Conservation (phyloP, 2,797 vertebrate genomes). For the Molossus molossus region DNA sequence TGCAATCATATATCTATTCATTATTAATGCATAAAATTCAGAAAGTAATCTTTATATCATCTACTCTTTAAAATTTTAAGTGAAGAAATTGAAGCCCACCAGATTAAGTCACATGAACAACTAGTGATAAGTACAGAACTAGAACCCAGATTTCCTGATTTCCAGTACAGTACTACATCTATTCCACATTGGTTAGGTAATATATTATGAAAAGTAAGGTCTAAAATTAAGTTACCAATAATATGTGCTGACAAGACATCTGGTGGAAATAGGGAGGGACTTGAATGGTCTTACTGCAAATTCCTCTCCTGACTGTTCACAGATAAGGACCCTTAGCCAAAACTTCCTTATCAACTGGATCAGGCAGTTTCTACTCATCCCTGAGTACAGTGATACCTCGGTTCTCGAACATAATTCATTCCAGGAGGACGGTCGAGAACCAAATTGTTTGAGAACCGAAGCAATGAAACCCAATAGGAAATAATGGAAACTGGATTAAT, state of each 20-base stretch:
- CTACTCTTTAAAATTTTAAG: conserved; percentile 26
- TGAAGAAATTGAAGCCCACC: conserved; percentile 28
- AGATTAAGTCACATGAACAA: neutral
- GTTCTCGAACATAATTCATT: too few species aligned
- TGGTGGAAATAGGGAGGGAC: neutral
- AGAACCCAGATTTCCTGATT: neutral
- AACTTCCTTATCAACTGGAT: neutral
- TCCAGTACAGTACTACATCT: neutral
- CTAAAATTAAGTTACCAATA: conserved; percentile 37
- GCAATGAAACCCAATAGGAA: too few species aligned
- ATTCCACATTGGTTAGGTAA: neutral
- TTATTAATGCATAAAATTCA: neutral
- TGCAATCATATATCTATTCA: neutral
- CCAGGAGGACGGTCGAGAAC: too few species aligned
- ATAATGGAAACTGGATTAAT: too few species aligned
- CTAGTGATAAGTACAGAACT: neutral
- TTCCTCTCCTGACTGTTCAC: neutral
- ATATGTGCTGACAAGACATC: neutral
- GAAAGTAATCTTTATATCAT: neutral
- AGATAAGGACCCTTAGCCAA: neutral
- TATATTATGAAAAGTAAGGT: conserved; percentile 33
- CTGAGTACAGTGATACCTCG: too few species aligned
- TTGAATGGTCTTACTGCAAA: neutral
- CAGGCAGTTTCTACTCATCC: neutral
- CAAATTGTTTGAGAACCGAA: too few species aligned